Conservation (phyloP, 2,113 vertebrate species). For the Gorsachius goisagi region DNA sequence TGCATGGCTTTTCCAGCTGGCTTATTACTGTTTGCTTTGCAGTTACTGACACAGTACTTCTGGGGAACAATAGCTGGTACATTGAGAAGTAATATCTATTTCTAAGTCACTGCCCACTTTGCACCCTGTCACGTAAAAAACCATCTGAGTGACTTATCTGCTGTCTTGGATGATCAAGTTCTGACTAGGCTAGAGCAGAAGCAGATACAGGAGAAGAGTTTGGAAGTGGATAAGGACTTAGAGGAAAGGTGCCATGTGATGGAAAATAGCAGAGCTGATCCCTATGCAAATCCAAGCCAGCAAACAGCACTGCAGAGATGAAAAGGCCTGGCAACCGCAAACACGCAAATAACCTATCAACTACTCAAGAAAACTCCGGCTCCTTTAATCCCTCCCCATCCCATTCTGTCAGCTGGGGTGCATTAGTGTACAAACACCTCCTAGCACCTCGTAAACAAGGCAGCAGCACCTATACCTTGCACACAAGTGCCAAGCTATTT, state of each 20-base stretch:
- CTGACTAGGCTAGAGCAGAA: background rate
- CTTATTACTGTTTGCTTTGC: background rate
- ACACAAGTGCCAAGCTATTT: background rate
- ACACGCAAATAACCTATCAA: background rate
- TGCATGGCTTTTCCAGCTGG: background rate
- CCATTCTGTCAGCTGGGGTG: accelerated
- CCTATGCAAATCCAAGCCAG: background rate
- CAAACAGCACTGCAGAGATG: accelerated
- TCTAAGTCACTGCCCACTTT: background rate
- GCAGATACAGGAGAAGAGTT: background rate
- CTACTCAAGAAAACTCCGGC: background rate
- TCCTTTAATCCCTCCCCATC: too few species aligned
- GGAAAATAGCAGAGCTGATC: background rate
- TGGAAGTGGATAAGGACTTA: background rate
- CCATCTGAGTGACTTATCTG: background rate
- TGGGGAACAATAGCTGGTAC: background rate
- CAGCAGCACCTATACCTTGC: background rate
- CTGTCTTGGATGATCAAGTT: background rate
- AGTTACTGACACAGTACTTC: background rate
- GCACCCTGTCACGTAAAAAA: background rate
- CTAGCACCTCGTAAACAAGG: background rate
- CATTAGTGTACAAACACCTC: background rate
- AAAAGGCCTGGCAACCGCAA: background rate
- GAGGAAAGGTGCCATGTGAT: background rate
- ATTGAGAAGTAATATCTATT: background rate